Conservation (phyloP, 2,113 vertebrate genomes). For the Synchiropus splendidus region DNA sequence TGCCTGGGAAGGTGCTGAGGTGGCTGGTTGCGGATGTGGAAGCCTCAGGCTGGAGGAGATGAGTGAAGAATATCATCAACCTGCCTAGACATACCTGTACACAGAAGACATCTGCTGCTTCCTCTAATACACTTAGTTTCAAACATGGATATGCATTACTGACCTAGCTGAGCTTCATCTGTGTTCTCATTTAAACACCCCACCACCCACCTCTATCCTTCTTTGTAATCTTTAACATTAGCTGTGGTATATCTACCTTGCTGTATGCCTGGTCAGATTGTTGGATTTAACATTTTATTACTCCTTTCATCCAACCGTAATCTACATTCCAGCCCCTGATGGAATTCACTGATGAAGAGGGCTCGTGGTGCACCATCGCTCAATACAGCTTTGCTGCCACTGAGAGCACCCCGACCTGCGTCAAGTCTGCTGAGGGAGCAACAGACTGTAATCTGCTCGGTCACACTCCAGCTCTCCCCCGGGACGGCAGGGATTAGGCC, state of each 20-base stretch:
- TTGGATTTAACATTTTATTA: no score
- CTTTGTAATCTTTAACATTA: no score
- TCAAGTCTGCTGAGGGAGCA: constrained; percentile 63
- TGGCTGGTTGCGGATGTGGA: constrained; percentile 48
- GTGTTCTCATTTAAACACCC: no score
- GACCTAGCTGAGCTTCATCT: no score
- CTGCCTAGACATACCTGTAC: constrained; percentile 11
- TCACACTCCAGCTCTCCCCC: constrained; percentile 56
- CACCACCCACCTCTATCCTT: no score
- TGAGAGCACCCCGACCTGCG: constrained; percentile 23
- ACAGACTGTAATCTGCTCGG: constrained; percentile 58
- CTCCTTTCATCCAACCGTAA: constrained; percentile 21
- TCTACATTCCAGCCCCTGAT: constrained; percentile 45
- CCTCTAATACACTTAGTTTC: no score
- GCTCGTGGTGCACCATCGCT: constrained; percentile 18
- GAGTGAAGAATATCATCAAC: constrained; percentile 13
- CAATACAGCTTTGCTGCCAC: constrained; percentile 11
- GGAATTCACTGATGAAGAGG: constrained; percentile 33
- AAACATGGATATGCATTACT: no score
- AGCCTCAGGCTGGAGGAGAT: constrained; percentile 41
- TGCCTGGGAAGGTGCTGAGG: constrained; percentile 59
- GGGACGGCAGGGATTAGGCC: constrained; percentile 58
- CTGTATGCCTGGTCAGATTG: no score
- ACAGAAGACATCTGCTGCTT: background rate
- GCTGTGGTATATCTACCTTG: no score